These are phyloP conservation scores for Oxygymnocypris stewartii DNA, from an alignment of 2,113 vertebrate species.

Conservation along the genomic window DNA sequence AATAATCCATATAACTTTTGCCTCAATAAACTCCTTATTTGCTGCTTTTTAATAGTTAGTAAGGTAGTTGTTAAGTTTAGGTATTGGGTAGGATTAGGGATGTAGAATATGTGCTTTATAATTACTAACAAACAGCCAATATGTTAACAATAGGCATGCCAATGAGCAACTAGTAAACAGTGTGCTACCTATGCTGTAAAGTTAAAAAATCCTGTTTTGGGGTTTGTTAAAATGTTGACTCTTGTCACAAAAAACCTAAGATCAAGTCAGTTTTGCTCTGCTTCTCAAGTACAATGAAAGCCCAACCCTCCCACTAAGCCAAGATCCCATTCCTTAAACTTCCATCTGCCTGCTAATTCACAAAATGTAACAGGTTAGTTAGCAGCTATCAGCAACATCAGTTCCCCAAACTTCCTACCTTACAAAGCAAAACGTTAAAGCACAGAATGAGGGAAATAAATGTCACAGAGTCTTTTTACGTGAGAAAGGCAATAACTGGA, in stretches of 20 bases:
- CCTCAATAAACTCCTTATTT: too few relatives aligned
- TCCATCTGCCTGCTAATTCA: conserved; percentile 61
- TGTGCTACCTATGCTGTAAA: too few relatives aligned
- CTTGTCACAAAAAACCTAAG: not conserved
- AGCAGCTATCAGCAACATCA: conserved; percentile 57
- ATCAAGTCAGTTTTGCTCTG: not conserved
- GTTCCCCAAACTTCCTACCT: conserved; percentile 59
- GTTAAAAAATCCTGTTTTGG: not conserved
- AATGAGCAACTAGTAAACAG: too few relatives aligned
- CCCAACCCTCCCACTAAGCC: conserved; percentile 45
- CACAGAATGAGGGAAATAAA: conserved; percentile 20
- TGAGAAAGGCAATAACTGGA: conserved; percentile 40
- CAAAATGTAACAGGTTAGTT: conserved; percentile 44
- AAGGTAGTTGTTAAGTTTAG: too few relatives aligned
- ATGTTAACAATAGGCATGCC: too few relatives aligned
- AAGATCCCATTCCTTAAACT: conserved; percentile 62
- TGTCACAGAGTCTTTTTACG: conserved; percentile 20
- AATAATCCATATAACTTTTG: too few relatives aligned
- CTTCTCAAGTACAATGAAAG: not conserved
- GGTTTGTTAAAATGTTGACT: not conserved
- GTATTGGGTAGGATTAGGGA: too few relatives aligned
- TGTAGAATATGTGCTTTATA: too few relatives aligned
- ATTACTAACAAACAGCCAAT: too few relatives aligned
- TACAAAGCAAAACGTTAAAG: conserved; percentile 53
- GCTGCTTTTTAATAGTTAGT: too few relatives aligned